A percentile compares a stretch with the other conserved stretches of the same genome.
phyloP scores from a whole-genome alignment of 2,888 invertebrate species.

The Parnassius orleans region DNA sequence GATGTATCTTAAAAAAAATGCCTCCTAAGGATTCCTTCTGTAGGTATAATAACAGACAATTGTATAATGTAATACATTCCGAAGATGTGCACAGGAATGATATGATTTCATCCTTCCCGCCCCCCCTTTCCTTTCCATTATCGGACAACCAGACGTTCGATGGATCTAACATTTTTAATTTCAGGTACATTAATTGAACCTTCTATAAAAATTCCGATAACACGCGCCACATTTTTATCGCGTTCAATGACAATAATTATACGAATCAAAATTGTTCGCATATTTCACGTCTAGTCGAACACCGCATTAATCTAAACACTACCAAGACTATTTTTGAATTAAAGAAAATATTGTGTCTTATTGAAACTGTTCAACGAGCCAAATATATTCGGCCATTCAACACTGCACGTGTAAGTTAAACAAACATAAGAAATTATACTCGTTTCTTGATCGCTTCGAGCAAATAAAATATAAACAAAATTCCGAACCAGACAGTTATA shows the following conservation, averaged over 20 bases:
- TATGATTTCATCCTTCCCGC: no score
- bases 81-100: no score
- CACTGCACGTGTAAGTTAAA: constrained; percentile 13
- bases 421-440: constrained; percentile 10
- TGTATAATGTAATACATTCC: no score
- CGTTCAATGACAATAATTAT: neutral
- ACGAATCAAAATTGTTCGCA: constrained; percentile 1
- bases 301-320: constrained; percentile 7
- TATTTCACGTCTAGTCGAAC: constrained; percentile 4
- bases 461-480: neutral
- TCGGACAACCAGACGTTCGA: no score
- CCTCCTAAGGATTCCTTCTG: no score
- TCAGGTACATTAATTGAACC: no score
- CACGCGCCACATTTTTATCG: constrained; percentile 1
- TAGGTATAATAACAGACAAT: no score
- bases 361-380: constrained; percentile 10
- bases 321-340: constrained; percentile 8
- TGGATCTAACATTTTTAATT: no score
- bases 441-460: neutral
- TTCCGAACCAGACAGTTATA: no score
- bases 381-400: constrained; percentile 16
- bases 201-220: neutral
- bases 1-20: no score
- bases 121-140: no score
- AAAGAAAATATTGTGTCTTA: constrained; percentile 20